Base-by-base conservation (phyloP, 64 coral and sea anemone genomes). In the Montipora cactus region DNA sequence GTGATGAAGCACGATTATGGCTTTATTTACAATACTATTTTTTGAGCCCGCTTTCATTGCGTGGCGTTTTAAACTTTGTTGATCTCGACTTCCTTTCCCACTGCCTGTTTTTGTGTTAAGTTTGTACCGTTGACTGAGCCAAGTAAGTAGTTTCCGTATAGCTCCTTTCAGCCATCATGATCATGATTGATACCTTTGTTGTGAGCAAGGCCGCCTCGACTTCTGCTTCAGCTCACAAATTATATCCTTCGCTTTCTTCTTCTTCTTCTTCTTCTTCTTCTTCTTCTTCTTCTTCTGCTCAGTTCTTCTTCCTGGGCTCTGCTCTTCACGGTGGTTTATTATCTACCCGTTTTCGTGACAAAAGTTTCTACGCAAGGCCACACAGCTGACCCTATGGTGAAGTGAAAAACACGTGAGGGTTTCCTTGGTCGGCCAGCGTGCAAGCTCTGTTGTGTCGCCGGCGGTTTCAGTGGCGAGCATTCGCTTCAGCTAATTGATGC, bases 191-290 rank as follows among this genome's bases (percentile, higher is more conserved):
- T 79, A 49, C 73, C 77, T 78, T 95, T 95, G 80, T 95, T 86
- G 5, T 14, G 37, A 51, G 44, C 44, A 67, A 52, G 76, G 88
- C 70, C 55, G n/a, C 61, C 58, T 21, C 14, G 69, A 75, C 79
- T 67, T 52, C 53, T 85, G 72, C 70, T 86, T 95, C 83, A 71
- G 70, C 62, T 90, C 59, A 72, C 52, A 90, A 94, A 94, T 84
- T 82, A 95, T 90, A 90, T 90, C 88, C 88, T 90, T 7, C 10
- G 5, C 14, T 86, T 71, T 80, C 5, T 55, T 5, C 78, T 37
- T 37, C 37, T 37, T 37, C 37, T 37, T 37, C 37, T 37, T 37
- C 28, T 37, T 37, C 28, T 37, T 37, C 28, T 37, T 37, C 28
- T 37, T 1, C 37, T 37, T 37, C 37, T 37, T 37, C 37, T 37